These are phyloP conservation scores for Platysternon megacephalum DNA, from an alignment of 2,113 vertebrate species.

Conservation along the genomic window DNA sequence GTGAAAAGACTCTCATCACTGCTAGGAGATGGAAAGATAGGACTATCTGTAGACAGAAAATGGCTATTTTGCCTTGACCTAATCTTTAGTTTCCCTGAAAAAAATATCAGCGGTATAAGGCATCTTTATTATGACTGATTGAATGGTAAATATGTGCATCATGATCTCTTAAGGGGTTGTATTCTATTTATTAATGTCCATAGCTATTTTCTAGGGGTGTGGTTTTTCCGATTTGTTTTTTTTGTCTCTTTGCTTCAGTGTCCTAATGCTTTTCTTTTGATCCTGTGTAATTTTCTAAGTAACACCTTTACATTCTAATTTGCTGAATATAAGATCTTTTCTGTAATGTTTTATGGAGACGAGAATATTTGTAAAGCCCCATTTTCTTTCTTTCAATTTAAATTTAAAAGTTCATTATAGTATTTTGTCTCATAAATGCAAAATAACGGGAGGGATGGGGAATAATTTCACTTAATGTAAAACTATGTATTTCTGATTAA, in stretches of 20 bases:
- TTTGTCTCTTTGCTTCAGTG: background rate
- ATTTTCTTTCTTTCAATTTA: background rate
- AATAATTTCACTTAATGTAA: slow-evolving; percentile 21
- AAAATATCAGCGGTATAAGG: background rate
- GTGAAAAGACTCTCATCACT: background rate
- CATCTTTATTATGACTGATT: background rate
- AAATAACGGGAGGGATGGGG: background rate
- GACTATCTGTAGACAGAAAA: background rate
- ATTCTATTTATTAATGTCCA: background rate
- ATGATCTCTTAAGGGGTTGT: rapidly evolving
- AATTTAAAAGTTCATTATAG: background rate
- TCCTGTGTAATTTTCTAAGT: background rate
- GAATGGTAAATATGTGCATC: background rate
- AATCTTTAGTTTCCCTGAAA: background rate
- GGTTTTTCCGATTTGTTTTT: background rate
- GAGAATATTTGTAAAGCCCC: background rate
- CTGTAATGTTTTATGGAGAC: background rate
- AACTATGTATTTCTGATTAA: slow-evolving; percentile 20
- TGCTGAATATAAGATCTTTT: background rate
- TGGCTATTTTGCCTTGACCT: background rate
- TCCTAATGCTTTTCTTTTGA: background rate
- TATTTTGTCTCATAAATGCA: background rate
- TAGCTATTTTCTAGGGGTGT: background rate
- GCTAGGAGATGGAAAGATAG: background rate
- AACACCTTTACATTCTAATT: background rate